These are phyloP conservation scores for Aricia artaxerxes DNA, from an alignment of 2,888 invertebrate genomes.

Conservation along the genomic window DNA sequence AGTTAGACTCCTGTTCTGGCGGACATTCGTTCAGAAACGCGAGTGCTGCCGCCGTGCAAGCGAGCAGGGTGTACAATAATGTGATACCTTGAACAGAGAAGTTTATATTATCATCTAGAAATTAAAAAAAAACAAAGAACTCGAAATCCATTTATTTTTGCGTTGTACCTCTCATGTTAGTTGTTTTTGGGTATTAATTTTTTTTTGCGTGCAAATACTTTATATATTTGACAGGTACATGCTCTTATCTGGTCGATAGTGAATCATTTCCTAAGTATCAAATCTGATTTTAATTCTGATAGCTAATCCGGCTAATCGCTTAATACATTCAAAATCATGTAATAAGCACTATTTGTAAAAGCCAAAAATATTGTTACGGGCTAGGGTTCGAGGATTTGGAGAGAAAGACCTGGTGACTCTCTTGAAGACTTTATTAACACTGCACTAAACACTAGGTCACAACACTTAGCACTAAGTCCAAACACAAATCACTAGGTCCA, in stretches of 20 bases:
- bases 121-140: background rate
- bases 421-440: no score
- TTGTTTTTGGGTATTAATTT: background rate
- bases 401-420: no score
- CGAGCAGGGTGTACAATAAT: conserved; percentile 40
- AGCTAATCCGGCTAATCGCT: background rate
- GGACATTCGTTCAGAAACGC: conserved; percentile 55
- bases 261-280: conserved; percentile 29
- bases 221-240: conserved; percentile 6
- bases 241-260: conserved; percentile 4
- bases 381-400: no score
- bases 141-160: no score
- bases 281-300: conserved; percentile 32
- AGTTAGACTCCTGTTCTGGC: conserved; percentile 53
- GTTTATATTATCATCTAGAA: background rate
- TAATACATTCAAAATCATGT: conserved; percentile 6
- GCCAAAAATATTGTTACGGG: no score
- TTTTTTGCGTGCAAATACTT: conserved; percentile 9
- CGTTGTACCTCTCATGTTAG: conserved; percentile 24
- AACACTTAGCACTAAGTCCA: no score
- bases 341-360: background rate
- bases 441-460: no score
- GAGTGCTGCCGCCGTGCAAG: conserved; percentile 45
- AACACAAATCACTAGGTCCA: no score
- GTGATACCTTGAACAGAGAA: conserved; percentile 37